Evolutionary conservation across 2,888 invertebrate genomes (phyloP), one percentile per base, ranked within the genome.

Genomic region (Coleophora flavipennella): DNA sequence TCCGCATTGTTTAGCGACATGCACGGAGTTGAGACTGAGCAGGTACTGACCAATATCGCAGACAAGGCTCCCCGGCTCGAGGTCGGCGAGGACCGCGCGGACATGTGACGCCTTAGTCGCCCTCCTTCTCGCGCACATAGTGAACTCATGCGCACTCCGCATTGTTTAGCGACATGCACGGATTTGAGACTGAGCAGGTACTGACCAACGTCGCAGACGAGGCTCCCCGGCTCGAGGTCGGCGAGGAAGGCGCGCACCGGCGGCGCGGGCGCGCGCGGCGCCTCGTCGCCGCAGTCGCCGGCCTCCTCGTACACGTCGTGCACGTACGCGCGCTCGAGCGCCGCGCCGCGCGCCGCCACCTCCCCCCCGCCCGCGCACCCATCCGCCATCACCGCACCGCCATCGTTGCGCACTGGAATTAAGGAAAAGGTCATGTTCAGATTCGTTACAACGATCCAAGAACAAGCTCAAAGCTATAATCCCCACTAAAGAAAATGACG

Each of bases 301-400:
- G 94, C 94, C 74, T 95, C 92, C 69, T 97, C 95, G 87, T 98
- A 98, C 50, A 97, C 97, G 80, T 97, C 94, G 81, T 97, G 94
- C 50, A 97, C 95, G 80, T 96, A 95, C 50, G 95, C 94, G 75
- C 78, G 76, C 62, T 80, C 80, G 53, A 79, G 74, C 50, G 65
- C 76, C 50, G 69, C 83, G 52, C 70, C 75, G 46, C 69, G 69
- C 49, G 71, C 74, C 51, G 71, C 76, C 33, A 55, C 55, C 62
- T 73, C 75, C 43, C 57, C 53, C 36, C 31, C 62, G 52, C 59
- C 59, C 62, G 62, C 62, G 57, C 67, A 71, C 46, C 73, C 78
- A 74, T 76, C 79, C 69, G 77, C 80, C 81, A 80, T 81, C 80
- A 81, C 83, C 83, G 81, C 54, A 73, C 73, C 59, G 69, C 68